Conservation (phyloP, 2,797 vertebrate genomes). For the Lophotriccus pileatus region DNA sequence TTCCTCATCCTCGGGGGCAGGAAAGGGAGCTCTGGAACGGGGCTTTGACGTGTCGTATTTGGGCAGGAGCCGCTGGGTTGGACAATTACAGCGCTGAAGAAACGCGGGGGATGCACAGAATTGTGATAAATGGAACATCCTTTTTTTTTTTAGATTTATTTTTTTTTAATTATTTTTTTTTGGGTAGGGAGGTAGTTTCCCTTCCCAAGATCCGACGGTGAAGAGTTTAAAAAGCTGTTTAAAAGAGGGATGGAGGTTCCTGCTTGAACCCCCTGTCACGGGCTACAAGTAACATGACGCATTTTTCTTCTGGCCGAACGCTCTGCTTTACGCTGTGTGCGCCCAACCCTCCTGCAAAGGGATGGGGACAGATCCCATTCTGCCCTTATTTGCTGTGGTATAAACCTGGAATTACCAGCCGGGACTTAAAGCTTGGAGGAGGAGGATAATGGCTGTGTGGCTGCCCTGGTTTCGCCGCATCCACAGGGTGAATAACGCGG, state of each 20-base stretch:
- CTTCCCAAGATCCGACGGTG: accelerated
- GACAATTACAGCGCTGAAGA: accelerated
- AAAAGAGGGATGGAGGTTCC: not conserved
- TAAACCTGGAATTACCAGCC: accelerated
- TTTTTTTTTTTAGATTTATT: not conserved
- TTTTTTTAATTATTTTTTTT: too few species aligned
- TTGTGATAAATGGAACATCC: not conserved
- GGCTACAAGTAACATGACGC: not conserved
- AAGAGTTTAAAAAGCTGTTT: not conserved
- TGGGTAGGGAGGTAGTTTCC: accelerated
- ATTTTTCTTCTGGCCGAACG: not conserved
- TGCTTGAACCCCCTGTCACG: not conserved
- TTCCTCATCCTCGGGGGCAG: not conserved
- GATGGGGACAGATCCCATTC: not conserved
- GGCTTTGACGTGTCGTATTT: not conserved
- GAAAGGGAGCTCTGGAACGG: not conserved
- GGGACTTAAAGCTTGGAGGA: not conserved
- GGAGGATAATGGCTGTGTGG: accelerated
- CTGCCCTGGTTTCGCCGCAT: not conserved
- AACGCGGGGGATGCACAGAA: not conserved
- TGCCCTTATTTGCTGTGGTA: not conserved
- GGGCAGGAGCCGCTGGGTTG: not conserved
- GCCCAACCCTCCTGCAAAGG: not conserved
- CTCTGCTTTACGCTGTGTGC: not conserved
- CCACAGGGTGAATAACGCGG: accelerated